Evolutionary conservation across 2,797 vertebrate species (phyloP).

Genomic region (Etheostoma perlongum): DNA sequence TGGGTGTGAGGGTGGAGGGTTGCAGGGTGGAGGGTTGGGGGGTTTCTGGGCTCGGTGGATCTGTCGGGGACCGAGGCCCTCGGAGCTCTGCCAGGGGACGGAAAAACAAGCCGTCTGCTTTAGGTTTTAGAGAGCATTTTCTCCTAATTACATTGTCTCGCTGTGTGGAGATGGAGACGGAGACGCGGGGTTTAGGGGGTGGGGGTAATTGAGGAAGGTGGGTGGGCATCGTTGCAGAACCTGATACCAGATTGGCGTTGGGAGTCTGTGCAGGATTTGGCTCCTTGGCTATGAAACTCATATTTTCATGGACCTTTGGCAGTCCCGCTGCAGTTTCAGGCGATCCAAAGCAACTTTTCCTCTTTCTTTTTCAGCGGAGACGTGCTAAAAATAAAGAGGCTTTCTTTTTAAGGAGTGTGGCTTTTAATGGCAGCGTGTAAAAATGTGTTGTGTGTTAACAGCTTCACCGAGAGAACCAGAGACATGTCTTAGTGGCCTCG

Average conservation of each 20-base stretch:
- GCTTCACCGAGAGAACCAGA: conserved; percentile 82
- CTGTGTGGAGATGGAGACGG: conserved; percentile 27
- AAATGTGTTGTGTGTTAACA: conserved; percentile 86
- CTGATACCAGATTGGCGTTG: too few relatives aligned
- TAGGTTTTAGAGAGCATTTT: conserved; percentile 61
- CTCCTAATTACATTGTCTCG: conserved; percentile 72
- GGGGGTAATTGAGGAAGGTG: conserved; percentile 23
- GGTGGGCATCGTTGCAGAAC: conserved; percentile 53
- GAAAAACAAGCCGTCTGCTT: conserved; percentile 66
- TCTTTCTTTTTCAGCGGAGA: conserved; percentile 68
- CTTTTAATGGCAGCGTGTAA: conserved; percentile 87
- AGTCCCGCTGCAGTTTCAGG: conserved; percentile 36
- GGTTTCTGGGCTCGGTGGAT: too few relatives aligned
- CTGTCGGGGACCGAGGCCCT: neutral
- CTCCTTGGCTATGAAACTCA: conserved; percentile 30
- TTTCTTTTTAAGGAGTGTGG: conserved; percentile 81
- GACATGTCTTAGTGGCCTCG: conserved; percentile 77
- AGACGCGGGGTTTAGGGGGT: neutral
- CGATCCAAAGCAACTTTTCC: conserved; percentile 72
- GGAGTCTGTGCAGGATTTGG: conserved; percentile 49
- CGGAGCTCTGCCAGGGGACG: conserved; percentile 54
- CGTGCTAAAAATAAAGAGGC: conserved; percentile 83
- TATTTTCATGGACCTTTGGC: conserved; percentile 62
- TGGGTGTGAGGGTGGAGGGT: too few relatives aligned
- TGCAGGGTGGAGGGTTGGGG: too few relatives aligned